Conservation (phyloP, 2,113 vertebrate species). For the Zosterops lateralis region DNA sequence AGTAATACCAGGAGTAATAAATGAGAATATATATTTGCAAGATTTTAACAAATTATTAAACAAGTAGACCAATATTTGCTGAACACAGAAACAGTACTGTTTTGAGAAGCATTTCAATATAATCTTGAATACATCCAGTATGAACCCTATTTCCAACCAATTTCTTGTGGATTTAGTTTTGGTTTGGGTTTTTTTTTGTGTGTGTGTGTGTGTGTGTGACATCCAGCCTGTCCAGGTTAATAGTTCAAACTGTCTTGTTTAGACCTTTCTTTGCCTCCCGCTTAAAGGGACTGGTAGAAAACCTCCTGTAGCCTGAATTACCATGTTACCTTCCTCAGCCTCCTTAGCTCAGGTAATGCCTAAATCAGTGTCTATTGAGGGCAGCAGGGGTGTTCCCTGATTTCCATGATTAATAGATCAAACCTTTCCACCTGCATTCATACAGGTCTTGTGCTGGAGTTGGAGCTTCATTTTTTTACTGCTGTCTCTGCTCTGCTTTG, state of each 20-base stretch:
- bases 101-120: background rate
- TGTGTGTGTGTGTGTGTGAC: background rate
- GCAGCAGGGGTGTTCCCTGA: background rate
- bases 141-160: background rate
- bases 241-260: background rate
- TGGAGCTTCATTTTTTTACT: background rate
- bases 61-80: background rate
- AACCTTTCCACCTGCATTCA: background rate
- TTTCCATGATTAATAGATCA: background rate
- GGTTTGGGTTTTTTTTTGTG: background rate
- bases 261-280: background rate
- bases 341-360: background rate
- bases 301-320: background rate
- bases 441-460: background rate
- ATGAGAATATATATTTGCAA: background rate
- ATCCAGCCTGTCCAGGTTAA: background rate
- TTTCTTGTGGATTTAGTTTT: background rate
- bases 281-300: background rate
- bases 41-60: background rate
- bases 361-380: background rate
- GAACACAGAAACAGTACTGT: background rate
- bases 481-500: background rate
- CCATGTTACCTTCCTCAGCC: background rate
- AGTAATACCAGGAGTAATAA: background rate
- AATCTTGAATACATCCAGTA: background rate